Conservation (phyloP, 2,797 vertebrate genomes). For the Glossophaga mutica region DNA sequence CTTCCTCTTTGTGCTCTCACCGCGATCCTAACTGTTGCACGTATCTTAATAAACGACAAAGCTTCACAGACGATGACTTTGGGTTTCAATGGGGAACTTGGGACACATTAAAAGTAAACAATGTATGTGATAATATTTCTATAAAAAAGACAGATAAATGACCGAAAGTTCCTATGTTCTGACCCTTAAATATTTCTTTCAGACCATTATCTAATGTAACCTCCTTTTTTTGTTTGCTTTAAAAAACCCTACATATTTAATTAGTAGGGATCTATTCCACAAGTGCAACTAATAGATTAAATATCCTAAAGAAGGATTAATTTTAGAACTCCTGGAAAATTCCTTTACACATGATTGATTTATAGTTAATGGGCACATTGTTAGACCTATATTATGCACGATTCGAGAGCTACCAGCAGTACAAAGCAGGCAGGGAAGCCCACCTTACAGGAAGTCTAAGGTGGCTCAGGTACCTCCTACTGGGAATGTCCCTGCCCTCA, state of each 20-base stretch:
- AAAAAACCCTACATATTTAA: not conserved
- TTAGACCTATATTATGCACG: not conserved
- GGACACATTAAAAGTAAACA: not conserved
- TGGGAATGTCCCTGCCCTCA: not conserved
- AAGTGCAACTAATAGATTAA: not conserved
- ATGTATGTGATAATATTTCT: not conserved
- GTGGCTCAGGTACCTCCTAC: not conserved
- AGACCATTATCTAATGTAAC: not conserved
- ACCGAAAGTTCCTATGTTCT: not conserved
- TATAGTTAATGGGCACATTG: not conserved
- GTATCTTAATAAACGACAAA: not conserved
- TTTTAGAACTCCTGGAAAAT: not conserved
- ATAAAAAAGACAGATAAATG: not conserved
- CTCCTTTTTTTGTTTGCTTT: not conserved
- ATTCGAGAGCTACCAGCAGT: not conserved
- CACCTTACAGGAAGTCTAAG: not conserved
- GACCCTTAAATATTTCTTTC: not conserved
- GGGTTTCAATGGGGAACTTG: not conserved
- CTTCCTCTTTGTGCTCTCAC: not conserved
- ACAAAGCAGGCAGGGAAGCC: not conserved
- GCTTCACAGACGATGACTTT: not conserved
- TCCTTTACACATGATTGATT: not conserved
- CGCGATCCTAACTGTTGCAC: not conserved
- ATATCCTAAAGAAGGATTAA: not conserved
- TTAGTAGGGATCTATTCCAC: not conserved